Percentiles rank a stretch among this genome's conserved stretches.
Evolutionary conservation across 2,113 vertebrate species (phyloP).

Genomic region (Otolemur garnettii): DNA sequence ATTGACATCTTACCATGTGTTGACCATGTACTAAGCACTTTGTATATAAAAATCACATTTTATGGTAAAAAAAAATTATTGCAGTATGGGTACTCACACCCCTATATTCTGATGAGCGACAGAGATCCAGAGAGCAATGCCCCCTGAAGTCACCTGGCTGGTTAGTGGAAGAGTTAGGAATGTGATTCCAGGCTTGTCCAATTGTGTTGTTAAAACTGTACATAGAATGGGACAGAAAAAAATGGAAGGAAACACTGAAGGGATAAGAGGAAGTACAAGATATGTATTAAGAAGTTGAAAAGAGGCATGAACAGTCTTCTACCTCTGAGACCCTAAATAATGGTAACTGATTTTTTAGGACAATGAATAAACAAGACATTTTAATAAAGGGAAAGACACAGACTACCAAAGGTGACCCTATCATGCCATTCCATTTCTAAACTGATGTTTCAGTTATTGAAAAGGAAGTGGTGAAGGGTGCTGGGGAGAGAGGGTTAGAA

Average conservation of each 20-base stretch:
- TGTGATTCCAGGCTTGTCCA: neutral
- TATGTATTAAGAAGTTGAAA: neutral
- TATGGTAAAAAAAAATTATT: constrained; percentile 11
- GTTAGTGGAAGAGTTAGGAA: neutral
- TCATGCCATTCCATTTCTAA: neutral
- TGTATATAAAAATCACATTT: constrained; percentile 8
- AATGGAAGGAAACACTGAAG: neutral
- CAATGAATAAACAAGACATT: neutral
- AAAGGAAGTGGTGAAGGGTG: neutral
- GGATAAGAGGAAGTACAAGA: neutral
- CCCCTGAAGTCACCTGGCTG: neutral
- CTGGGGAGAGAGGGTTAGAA: constrained; percentile 23
- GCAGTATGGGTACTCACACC: neutral
- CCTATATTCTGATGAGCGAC: neutral
- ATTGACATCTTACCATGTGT: neutral
- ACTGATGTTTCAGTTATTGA: constrained; percentile 39
- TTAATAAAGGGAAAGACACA: neutral
- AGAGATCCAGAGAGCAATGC: neutral
- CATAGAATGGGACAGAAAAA: neutral
- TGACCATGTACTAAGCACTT: neutral
- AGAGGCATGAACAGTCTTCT: neutral
- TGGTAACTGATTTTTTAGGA: neutral
- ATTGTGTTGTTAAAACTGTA: neutral
- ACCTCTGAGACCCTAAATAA: neutral
- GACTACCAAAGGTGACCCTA: neutral